Evolutionary conservation across 1,140 invertebrate species (phyloP), one percentile per base, ranked within the genome.

Genomic region (Psix sp.): DNA sequence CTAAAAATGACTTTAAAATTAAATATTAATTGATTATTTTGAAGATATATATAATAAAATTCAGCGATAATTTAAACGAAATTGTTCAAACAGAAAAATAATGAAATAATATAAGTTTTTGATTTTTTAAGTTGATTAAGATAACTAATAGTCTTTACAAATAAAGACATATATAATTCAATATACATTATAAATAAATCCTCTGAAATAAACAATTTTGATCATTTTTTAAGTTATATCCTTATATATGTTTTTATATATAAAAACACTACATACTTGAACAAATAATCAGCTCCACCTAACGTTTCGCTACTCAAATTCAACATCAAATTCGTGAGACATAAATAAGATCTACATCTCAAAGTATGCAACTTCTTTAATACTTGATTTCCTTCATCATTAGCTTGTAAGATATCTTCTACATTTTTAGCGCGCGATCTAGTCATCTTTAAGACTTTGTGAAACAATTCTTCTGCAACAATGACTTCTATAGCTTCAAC

Each of bases 241-340:
- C 24, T 26, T 20, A 31, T 33, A 18, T 10, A 24, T 24, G 21
- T 24, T 33, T 33, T 33, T 33, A 54, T 43, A 11, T 0, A 54
- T 21, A 54, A 54, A 36, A 59, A 31, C 11, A n/a, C 18, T 24
- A 10, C 39, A 71, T 88, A 84, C 46, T 77, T 79, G 59, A 88
- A 88, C 24, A 91, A 74, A 35, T 84, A 78, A 7, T 90, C 86
- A 10, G 88, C 66, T 1, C 91, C 92, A 16, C 91, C 92, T 24
- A 93, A 79, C 29, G 88, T 88, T 13, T 90, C 88, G 14, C 89
- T 74, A 11, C 90, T 89, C 45, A 93, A 78, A 36, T 81, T 87
- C 5, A 88, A 87, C 20, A 93, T 82, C 54, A 94, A 85, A 80
- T 93, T 94, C 74, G 91, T 92, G 24, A 92, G 71, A 76, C 92